Conservation (phyloP, 2,113 vertebrate species). For the Spea bombifrons region DNA sequence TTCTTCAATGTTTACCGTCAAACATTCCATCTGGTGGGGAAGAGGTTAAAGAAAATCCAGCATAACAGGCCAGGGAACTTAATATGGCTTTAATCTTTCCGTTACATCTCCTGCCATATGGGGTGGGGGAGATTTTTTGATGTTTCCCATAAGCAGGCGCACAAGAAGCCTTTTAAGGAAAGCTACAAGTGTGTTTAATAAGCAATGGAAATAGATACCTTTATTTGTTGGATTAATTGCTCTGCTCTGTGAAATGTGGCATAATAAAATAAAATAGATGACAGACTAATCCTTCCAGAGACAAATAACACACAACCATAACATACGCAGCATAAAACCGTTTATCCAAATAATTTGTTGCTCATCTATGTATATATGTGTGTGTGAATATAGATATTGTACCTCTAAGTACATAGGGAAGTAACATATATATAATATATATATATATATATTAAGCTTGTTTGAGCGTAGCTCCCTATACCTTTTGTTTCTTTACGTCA, state of each 20-base stretch:
- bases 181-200: constrained; percentile 41
- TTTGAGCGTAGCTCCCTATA: no score
- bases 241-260: constrained; percentile 6
- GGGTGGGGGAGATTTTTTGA: constrained; percentile 30
- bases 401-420: no score
- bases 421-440: no score
- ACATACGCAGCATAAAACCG: no score
- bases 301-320: not conserved
- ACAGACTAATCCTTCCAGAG: not conserved
- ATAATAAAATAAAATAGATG: constrained; percentile 23
- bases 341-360: no score
- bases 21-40: not conserved
- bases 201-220: constrained; percentile 34
- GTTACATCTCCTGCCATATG: constrained; percentile 45
- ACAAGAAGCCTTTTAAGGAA: constrained; percentile 46
- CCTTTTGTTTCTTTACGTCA: no score
- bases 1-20: no score
- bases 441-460: no score
- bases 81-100: constrained; percentile 47
- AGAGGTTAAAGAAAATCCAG: constrained; percentile 25
- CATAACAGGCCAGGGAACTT: constrained; percentile 26
- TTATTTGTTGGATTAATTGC: constrained; percentile 33
- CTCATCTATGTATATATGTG: no score
- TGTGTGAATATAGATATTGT: no score
- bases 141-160: constrained; percentile 39